Base-by-base conservation (phyloP, 2,888 invertebrate genomes). In the Eugnorisma glareosa region DNA sequence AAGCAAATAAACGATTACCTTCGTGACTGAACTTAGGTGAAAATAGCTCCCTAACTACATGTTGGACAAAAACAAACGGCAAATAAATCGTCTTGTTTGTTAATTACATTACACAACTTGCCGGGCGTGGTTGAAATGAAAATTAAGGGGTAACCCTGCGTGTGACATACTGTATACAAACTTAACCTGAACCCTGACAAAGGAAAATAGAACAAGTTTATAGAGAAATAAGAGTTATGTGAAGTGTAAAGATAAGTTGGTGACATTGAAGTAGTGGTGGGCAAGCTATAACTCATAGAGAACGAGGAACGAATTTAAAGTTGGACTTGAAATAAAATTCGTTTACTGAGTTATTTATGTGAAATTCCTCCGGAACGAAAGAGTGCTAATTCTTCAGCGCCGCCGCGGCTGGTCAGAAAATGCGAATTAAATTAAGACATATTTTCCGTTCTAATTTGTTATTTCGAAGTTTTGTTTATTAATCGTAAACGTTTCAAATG, bases 231-330 rank as follows among this genome's bases (percentile, higher is more conserved):
- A 74, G 75, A 85, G 68, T 82, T 68, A 78, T 85, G 71, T 82
- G 64, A 51, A 67, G 8, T 74, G 75, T 54, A 48, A 0, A 35
- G 21, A 5, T 74, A 77, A 73, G 24, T 78, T 86, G 70, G 84
- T 76, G 74, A 86, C 71, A 74, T 83, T 83, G 74, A 81, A 86
- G 72, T 86, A 88, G 88, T 86, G 84, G 69, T 86, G 76, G 86
- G 75, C 67, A 68, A 70, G 73, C 79, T 45, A 83, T 87, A 88
- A 87, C 72, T 87, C 85, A 87, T 81, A 77, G 79, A 68, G 89
- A 83, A 87, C 87, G 87, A 85, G 85, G 35, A 63, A 79, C 85
- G 87, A 87, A 85, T 87, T 89, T 87, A 87, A 87, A 87, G 85
- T 89, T 83, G 66, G 79, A 77, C 72, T 82, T 79, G 69, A 75